Percentiles rank a stretch among this genome's conserved stretches.
phyloP scores from a whole-genome alignment of 1,140 invertebrate species.

The Drosophila saltans region DNA sequence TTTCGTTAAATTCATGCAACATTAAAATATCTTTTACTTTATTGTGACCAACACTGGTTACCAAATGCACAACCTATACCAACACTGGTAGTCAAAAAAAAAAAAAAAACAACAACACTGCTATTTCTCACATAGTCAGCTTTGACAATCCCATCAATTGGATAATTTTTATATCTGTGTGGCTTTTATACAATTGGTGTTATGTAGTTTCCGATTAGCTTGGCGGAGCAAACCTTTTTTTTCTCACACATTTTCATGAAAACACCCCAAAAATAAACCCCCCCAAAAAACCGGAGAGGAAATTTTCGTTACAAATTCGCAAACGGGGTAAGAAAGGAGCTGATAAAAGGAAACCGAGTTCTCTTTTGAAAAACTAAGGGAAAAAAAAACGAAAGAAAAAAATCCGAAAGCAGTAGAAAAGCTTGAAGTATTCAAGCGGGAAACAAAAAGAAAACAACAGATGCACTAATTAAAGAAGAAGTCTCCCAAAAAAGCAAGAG shows the following conservation, averaged over 20 bases:
- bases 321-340: not conserved
- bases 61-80: too few species aligned
- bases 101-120: too few species aligned
- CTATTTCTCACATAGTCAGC: conserved; percentile 23
- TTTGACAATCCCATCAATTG: conserved; percentile 42
- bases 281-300: conserved; percentile 38
- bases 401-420: conserved; percentile 18
- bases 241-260: conserved; percentile 64
- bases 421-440: conserved; percentile 50
- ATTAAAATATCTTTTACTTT: too few species aligned
- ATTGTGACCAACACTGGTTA: not conserved
- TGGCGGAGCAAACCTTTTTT: conserved; percentile 58
- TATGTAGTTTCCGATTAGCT: conserved; percentile 74
- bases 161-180: conserved; percentile 18
- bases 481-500: conserved; percentile 1
- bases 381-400: conserved; percentile 46
- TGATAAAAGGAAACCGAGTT: not conserved
- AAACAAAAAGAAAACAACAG: conserved; percentile 25
- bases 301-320: conserved; percentile 41
- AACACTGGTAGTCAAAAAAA: too few species aligned
- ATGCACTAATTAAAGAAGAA: conserved; percentile 25
- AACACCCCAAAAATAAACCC: conserved; percentile 53
- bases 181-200: conserved; percentile 40
- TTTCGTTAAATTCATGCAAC: too few species aligned
- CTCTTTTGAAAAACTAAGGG: conserved; percentile 37